Conservation (phyloP, 2,888 invertebrate genomes). For the Cryptophagus acutangulus region DNA sequence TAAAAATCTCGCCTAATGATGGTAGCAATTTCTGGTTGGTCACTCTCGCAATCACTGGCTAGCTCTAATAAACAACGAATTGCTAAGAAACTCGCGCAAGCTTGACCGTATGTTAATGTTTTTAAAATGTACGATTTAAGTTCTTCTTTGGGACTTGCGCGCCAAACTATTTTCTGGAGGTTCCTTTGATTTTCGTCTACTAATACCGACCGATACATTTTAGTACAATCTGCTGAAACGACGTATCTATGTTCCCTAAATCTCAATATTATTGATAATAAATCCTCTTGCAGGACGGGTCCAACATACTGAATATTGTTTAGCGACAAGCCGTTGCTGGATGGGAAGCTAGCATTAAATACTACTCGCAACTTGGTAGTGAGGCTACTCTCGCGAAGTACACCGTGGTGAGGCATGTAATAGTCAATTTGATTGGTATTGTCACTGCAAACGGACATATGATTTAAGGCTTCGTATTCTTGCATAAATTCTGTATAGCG, state of each 20-base stretch:
- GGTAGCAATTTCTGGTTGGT: not conserved
- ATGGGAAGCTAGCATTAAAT: not conserved
- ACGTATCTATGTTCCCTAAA: constrained; percentile 8
- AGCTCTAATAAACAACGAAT: constrained; percentile 7
- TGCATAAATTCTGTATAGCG: not conserved
- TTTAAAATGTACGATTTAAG: not conserved
- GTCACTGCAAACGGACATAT: not conserved
- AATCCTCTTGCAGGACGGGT: constrained; percentile 2
- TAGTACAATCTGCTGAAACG: constrained; percentile 5
- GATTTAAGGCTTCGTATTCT: constrained; percentile 2
- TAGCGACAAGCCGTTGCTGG: not conserved
- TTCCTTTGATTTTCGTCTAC: constrained; percentile 1
- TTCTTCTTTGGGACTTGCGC: not conserved
- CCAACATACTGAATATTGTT: not conserved
- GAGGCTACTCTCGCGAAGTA: not conserved
- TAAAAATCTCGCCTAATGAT: constrained; percentile 12
- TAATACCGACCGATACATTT: constrained; percentile 10
- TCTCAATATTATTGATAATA: constrained; percentile 8
- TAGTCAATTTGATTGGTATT: not conserved
- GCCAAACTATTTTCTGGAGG: constrained; percentile 8
- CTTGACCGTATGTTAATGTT: constrained; percentile 9
- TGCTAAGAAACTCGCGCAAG: constrained; percentile 5
- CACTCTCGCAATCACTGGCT: not conserved
- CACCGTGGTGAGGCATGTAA: constrained; percentile 2
- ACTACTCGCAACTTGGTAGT: not conserved